These are phyloP conservation scores for Aldrovandia affinis DNA, from an alignment of 2,797 vertebrate species.

Conservation along the genomic window DNA sequence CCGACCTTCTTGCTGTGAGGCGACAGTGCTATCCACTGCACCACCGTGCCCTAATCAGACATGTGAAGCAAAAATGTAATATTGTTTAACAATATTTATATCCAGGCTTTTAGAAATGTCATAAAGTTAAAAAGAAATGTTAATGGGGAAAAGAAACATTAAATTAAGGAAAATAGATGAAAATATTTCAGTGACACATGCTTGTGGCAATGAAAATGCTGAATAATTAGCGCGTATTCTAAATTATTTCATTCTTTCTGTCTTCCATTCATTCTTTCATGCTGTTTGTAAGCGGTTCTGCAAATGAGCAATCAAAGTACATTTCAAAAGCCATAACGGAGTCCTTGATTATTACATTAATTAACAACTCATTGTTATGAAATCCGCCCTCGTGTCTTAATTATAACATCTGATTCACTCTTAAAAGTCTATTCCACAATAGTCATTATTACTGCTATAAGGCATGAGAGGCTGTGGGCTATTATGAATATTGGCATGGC, in stretches of 20 bases:
- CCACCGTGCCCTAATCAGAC: no score
- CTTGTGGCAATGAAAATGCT: conserved; percentile 2
- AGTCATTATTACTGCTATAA: neutral
- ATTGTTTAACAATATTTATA: no score
- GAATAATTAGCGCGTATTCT: conserved; percentile 2
- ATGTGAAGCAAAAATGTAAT: no score
- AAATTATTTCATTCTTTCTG: neutral
- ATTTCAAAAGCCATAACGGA: neutral
- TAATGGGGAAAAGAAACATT: no score
- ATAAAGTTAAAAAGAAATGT: no score
- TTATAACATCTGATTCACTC: neutral
- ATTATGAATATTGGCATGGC: neutral
- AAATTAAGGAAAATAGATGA: neutral
- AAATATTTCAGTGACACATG: neutral
- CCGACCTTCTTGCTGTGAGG: no score
- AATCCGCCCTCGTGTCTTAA: neutral
- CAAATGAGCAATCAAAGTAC: neutral
- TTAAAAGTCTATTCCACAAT: neutral
- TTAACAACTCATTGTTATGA: neutral
- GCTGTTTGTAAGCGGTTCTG: neutral
- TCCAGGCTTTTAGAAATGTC: no score
- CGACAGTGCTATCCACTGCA: no score
- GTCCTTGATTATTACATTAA: neutral
- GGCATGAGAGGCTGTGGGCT: neutral
- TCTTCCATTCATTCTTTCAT: neutral